Base-by-base conservation (phyloP, 64 coral and sea anemone genomes). In the Porites lutea region DNA sequence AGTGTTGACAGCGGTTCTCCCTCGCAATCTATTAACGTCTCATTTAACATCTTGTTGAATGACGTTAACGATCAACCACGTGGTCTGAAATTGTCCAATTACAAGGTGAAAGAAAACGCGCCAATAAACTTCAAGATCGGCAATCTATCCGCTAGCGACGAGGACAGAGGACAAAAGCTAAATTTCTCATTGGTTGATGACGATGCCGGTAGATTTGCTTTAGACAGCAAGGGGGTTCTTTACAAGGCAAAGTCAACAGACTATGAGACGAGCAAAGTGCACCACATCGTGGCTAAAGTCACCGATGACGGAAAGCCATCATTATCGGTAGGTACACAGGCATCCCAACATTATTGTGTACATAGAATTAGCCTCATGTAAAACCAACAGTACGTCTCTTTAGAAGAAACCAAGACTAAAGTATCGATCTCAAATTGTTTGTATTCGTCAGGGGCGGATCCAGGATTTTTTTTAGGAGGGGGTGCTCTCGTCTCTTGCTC, bases 51-150 rank as follows among this genome's bases (percentile, higher is more conserved):
- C 16, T 75, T 19, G 55, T 43, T 95, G 16, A 87, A 90, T 72
- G 82, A 95, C 69, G 75, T 82, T 55, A 95, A 95, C 65, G 93
- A 95, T 71, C 71, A 87, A 45, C 93, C 93, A 79, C 88, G 93
- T 27, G 82, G 53, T 23, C 67, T 95, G 21, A 45, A 78, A 66
- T 44, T 95, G 54, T 91, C 81, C 88, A 90, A 90, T 82, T 78
- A 91, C 53, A 95, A 65, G 15, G 83, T 95, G 11, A 82, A 59
- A 18, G 93, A 95, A 55, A 91, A 91, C 69, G 83, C 88, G 51
- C 44, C 88, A 14, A 91, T 79, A 2, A 90, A 90, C 23, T 48
- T 52, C 57, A 70, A 72, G 27, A 90, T 95, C 37, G 93, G 93
- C 4, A 74, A 81, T 65, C 78, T 95, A 9, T 86, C 82, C 14